A percentile compares a stretch with the other conserved stretches of the same genome.
Evolutionary conservation across 1,140 invertebrate genomes (phyloP).

Genomic region (Antheraea mylitta): DNA sequence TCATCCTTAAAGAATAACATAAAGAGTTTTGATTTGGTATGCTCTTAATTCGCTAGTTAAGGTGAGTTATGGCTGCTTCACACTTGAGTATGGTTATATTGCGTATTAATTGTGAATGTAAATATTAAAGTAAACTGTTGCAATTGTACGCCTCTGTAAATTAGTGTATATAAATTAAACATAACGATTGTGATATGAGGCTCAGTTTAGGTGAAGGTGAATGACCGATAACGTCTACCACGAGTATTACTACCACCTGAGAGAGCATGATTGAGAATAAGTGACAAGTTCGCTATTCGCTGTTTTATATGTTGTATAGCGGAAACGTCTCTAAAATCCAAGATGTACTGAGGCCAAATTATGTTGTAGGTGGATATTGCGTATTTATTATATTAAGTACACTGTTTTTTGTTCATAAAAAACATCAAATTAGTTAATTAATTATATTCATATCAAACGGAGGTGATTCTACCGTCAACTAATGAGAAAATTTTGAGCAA

Average conservation of each 20-base stretch:
- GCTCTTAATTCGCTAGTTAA: not conserved
- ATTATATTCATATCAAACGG: too few relatives aligned
- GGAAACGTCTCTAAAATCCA: not conserved
- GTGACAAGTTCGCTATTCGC: not conserved
- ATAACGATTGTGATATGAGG: constrained; percentile 61
- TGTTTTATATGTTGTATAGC: not conserved
- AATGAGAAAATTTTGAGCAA: not conserved
- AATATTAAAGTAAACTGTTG: constrained; percentile 21
- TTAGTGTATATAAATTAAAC: constrained; percentile 49
- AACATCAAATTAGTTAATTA: too few relatives aligned
- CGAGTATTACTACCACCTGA: not conserved
- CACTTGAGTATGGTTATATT: not conserved
- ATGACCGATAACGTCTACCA: constrained; percentile 68
- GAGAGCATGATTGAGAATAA: not conserved
- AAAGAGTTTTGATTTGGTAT: not conserved
- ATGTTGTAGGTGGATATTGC: not conserved
- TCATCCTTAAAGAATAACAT: too few relatives aligned
- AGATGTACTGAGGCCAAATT: not conserved
- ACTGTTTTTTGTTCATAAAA: too few relatives aligned
- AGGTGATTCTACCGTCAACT: not conserved
- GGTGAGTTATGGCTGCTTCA: not conserved
- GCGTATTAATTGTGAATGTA: constrained; percentile 1
- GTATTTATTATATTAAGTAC: too few relatives aligned
- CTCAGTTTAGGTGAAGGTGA: constrained; percentile 74
- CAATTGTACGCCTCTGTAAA: constrained; percentile 39